Percentiles rank a stretch among this genome's conserved stretches.
phyloP scores from a whole-genome alignment of 2,888 invertebrate species.

The Taphrorychus bicolor region DNA sequence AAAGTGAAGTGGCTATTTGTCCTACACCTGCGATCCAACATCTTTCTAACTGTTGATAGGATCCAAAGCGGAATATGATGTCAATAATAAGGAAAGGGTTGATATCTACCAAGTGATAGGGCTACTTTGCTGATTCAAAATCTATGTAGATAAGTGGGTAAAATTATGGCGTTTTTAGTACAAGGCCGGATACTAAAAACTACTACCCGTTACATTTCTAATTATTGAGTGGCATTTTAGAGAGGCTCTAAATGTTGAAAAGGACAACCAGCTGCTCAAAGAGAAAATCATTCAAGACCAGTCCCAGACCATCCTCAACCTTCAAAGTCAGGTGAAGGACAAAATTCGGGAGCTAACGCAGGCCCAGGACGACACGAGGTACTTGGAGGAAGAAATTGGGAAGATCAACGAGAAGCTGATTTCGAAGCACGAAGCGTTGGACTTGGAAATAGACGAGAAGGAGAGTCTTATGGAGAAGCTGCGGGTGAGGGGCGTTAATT shows the following conservation, averaged over 20 bases:
- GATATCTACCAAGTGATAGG: no score
- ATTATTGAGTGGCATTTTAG: slow-evolving; percentile 37
- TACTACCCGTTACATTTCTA: no score
- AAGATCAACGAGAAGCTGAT: slow-evolving; percentile 43
- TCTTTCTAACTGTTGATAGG: no score
- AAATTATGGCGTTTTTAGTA: no score
- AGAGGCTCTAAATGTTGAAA: slow-evolving; percentile 42
- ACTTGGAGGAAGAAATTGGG: slow-evolving; percentile 43
- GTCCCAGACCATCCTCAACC: slow-evolving; percentile 42
- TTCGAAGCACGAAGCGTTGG: slow-evolving; percentile 43
- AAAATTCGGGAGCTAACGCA: slow-evolving; percentile 43
- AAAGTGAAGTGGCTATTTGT: no score
- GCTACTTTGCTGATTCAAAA: no score
- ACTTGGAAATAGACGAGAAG: slow-evolving; percentile 44
- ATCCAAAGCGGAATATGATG: no score
- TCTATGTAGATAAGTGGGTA: neutral
- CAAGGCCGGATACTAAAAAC: no score
- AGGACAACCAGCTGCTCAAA: slow-evolving; percentile 46
- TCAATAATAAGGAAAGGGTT: no score
- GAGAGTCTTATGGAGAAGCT: slow-evolving; percentile 43
- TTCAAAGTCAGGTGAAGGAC: slow-evolving; percentile 45
- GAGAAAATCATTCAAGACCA: slow-evolving; percentile 50
- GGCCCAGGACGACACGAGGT: slow-evolving; percentile 39
- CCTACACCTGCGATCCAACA: no score
- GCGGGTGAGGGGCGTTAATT: slow-evolving; percentile 37